phyloP scores from a whole-genome alignment of 1,140 invertebrate genomes.

The Drosophila watanabei region DNA sequence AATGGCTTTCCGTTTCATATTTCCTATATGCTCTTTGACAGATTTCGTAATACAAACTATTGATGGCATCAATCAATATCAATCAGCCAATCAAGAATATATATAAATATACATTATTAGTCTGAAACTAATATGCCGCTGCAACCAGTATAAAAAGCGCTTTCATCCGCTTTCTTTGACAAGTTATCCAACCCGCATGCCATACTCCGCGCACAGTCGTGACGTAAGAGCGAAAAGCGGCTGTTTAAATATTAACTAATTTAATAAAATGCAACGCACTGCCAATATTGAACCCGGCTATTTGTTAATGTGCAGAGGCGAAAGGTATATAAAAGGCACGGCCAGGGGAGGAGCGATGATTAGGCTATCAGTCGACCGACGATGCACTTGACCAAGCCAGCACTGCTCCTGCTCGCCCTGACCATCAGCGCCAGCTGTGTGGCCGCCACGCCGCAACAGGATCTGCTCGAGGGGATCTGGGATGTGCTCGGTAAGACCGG shows the following conservation, averaged over 20 bases:
- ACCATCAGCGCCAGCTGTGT: constrained; percentile 48
- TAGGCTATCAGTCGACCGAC: constrained; percentile 16
- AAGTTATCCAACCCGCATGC: constrained; percentile 33
- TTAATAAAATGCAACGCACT: constrained; percentile 36
- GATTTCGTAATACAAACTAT: neutral
- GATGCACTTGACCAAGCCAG: constrained; percentile 62
- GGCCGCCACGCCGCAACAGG: constrained; percentile 13
- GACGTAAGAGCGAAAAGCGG: constrained; percentile 23
- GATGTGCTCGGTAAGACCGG: constrained; percentile 10
- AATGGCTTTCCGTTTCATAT: too few relatives aligned
- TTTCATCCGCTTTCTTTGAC: constrained; percentile 4
- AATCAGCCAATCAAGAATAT: neutral
- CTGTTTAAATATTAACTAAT: constrained; percentile 70
- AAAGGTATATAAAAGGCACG: constrained; percentile 53
- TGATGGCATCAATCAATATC: neutral
- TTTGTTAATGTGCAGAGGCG: constrained; percentile 1
- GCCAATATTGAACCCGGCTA: constrained; percentile 47
- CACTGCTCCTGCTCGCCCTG: constrained; percentile 53
- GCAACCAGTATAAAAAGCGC: constrained; percentile 4
- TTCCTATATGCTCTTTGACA: too few relatives aligned
- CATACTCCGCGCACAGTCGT: neutral
- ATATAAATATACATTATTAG: too few relatives aligned
- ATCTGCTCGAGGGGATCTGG: constrained; percentile 25
- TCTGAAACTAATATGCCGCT: neutral
- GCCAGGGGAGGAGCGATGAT: neutral